A percentile compares a stretch with the other conserved stretches of the same genome.
These are phyloP conservation scores for Acronicta alni DNA, from an alignment of 2,888 invertebrate genomes.

Conservation along the genomic window DNA sequence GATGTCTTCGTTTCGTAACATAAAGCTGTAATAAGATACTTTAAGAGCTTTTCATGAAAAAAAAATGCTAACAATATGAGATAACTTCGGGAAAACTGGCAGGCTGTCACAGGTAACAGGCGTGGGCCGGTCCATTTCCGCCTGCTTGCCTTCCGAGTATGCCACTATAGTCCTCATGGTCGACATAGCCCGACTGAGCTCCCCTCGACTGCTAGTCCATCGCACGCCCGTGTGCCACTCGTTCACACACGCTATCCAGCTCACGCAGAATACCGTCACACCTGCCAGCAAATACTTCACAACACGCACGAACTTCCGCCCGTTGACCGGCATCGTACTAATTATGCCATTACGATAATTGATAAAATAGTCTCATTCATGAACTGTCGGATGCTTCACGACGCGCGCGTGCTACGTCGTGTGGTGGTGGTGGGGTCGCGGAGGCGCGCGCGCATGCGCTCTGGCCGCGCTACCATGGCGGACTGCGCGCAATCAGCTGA, in stretches of 20 bases:
- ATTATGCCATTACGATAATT: conserved; percentile 59
- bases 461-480: conserved; percentile 83
- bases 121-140: conserved; percentile 84
- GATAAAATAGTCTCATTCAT: conserved; percentile 48
- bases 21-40: not conserved
- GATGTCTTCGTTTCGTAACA: conserved; percentile 9
- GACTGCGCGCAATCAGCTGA: conserved; percentile 87
- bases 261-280: conserved; percentile 81
- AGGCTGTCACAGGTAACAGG: conserved; percentile 81
- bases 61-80: conserved; percentile 73
- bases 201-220: conserved; percentile 66
- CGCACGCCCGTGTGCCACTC: conserved; percentile 78
- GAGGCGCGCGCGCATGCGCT: conserved; percentile 79
- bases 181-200: conserved; percentile 58
- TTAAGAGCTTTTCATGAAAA: not conserved
- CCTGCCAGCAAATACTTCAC: conserved; percentile 80
- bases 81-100: conserved; percentile 75
- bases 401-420: conserved; percentile 56
- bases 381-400: conserved; percentile 42
- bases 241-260: conserved; percentile 82
- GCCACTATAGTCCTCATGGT: conserved; percentile 90
- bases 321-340: conserved; percentile 69
- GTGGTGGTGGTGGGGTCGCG: conserved; percentile 56
- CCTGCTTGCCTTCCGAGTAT: conserved; percentile 89
- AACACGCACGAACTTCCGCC: conserved; percentile 75